Conservation (phyloP, 2,888 invertebrate genomes). For the Chalcis sispes region DNA sequence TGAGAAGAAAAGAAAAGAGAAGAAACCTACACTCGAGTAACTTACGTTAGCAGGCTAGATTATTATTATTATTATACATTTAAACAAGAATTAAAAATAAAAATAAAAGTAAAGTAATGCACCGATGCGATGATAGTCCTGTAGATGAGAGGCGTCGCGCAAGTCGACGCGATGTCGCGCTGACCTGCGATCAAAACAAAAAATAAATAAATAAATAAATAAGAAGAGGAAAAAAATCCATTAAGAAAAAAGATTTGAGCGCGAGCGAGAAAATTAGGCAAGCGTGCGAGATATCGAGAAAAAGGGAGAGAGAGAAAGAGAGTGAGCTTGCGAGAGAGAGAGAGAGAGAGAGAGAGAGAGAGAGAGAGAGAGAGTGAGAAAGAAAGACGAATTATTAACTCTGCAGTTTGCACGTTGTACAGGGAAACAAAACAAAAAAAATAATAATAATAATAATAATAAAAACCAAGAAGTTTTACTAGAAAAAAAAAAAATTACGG, state of each 20-base stretch:
- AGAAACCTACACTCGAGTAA: conserved; percentile 41
- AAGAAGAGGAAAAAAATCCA: too few species aligned
- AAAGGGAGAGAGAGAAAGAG: conserved; percentile 27
- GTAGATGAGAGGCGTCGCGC: conserved; percentile 15
- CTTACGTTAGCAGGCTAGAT: conserved; percentile 73
- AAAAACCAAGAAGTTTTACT: conserved; percentile 32
- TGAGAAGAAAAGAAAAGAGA: conserved; percentile 9
- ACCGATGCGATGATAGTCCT: conserved; percentile 39
- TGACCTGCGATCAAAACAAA: conserved; percentile 35
- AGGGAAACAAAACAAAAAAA: conserved; percentile 39
- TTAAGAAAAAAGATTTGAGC: conserved; percentile 10
- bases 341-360: conserved; percentile 31
- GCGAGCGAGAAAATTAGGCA: background rate
- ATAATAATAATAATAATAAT: background rate
- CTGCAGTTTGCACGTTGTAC: conserved; percentile 47
- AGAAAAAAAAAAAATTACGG: background rate
- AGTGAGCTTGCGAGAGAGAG: conserved; percentile 22
- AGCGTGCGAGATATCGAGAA: background rate
- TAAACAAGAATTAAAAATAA: conserved; percentile 39
- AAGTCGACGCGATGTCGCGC: conserved; percentile 12
- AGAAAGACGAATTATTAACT: conserved; percentile 46
- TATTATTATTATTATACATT: conserved; percentile 57
- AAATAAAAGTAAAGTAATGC: conserved; percentile 38
- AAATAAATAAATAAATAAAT: background rate
- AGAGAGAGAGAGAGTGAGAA: conserved; percentile 25